Conservation (phyloP, 2,888 invertebrate genomes). For the Nasonovia ribisnigri region DNA sequence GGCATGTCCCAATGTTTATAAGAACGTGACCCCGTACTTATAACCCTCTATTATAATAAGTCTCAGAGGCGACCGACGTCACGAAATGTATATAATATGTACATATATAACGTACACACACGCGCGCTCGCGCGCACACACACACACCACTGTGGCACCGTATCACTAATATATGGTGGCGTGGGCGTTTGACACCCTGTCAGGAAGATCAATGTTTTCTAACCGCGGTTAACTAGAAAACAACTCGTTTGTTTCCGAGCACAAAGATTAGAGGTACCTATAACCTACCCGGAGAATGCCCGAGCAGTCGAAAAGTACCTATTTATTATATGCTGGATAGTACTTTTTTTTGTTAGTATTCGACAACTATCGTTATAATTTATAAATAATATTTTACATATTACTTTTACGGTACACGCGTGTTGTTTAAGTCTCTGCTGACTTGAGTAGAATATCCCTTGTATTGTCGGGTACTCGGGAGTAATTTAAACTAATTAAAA, state of each 20-base stretch:
- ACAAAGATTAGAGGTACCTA: neutral
- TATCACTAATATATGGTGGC: neutral
- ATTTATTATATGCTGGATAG: neutral
- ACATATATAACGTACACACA: neutral
- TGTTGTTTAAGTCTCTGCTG: neutral
- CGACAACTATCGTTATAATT: neutral
- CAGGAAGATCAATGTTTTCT: slow-evolving; percentile 60
- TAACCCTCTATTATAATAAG: slow-evolving; percentile 46
- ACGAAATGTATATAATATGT: slow-evolving; percentile 32
- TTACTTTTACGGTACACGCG: neutral
- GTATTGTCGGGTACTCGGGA: neutral
- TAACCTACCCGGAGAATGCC: neutral
- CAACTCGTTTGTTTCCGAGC: slow-evolving; percentile 33
- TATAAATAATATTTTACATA: neutral
- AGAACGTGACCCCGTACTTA: slow-evolving; percentile 56
- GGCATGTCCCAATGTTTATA: slow-evolving; percentile 62
- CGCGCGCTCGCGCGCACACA: neutral
- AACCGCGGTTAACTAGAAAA: slow-evolving; percentile 55
- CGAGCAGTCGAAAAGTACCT: neutral
- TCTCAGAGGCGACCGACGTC: slow-evolving; percentile 10
- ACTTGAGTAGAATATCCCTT: neutral
- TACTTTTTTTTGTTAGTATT: neutral
- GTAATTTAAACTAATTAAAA: too few relatives aligned
- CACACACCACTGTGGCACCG: neutral
- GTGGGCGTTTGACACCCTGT: slow-evolving; percentile 63